Evolutionary conservation across 2,888 invertebrate species (phyloP).

Genomic region (Cantharis lateralis): DNA sequence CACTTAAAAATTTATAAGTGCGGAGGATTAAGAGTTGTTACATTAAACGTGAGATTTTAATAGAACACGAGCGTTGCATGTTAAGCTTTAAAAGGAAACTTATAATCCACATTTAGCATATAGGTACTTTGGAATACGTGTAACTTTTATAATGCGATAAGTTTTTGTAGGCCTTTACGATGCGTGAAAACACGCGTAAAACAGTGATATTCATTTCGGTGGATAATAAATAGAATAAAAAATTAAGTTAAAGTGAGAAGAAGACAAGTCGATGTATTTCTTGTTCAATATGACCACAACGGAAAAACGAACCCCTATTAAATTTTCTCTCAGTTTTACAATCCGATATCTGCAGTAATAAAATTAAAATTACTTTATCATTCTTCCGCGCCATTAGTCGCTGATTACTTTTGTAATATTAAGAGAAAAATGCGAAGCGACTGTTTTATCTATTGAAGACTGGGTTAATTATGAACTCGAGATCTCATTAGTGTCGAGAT

Average conservation of each 20-base stretch:
- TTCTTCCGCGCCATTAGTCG: slow-evolving; percentile 48
- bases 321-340: slow-evolving; percentile 30
- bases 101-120: neutral
- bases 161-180: neutral
- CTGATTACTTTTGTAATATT: slow-evolving; percentile 46
- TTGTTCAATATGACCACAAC: slow-evolving; percentile 26
- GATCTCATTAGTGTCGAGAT: slow-evolving; percentile 40
- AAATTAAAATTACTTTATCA: slow-evolving; percentile 50
- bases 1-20: neutral
- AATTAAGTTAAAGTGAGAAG: neutral
- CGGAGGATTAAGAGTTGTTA: neutral
- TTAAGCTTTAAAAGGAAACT: neutral
- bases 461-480: slow-evolving; percentile 44
- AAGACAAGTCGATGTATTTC: slow-evolving; percentile 20
- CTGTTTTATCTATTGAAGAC: slow-evolving; percentile 42
- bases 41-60: neutral
- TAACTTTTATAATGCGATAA: neutral
- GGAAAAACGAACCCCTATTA: slow-evolving; percentile 17
- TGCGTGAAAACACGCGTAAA: neutral
- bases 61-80: neutral
- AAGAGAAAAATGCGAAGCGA: slow-evolving; percentile 41
- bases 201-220: neutral
- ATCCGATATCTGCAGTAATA: slow-evolving; percentile 43
- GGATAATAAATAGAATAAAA: neutral
- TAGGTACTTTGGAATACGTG: neutral